Percentiles rank a stretch among this genome's conserved stretches.
phyloP scores from a whole-genome alignment of 2,113 vertebrate genomes.

The Sminthopsis crassicaudata region DNA sequence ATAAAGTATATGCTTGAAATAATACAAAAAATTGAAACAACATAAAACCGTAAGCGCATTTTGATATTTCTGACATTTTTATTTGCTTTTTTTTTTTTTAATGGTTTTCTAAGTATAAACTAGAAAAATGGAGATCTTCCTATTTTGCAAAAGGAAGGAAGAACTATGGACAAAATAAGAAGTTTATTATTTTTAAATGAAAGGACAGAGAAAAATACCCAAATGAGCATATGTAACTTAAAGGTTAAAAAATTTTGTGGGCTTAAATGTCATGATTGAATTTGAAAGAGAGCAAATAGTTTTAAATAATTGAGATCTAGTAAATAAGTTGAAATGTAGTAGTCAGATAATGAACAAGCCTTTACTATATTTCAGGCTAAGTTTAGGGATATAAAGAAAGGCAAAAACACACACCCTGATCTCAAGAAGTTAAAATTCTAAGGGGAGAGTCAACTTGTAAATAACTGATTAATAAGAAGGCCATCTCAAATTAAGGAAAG shows the following conservation, averaged over 20 bases:
- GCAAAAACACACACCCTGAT: not conserved
- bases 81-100: not conserved
- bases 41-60: not conserved
- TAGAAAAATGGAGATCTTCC: not conserved
- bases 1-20: not conserved
- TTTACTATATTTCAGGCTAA: not conserved
- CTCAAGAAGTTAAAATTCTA: not conserved
- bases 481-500: not conserved
- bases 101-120: not conserved
- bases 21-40: not conserved
- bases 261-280: not conserved
- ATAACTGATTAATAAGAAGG: not conserved
- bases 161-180: not conserved
- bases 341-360: not conserved
- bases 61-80: not conserved
- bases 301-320: not conserved
- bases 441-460: not conserved
- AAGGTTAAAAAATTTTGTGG: not conserved
- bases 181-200: not conserved
- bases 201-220: not conserved
- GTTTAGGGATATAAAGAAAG: not conserved
- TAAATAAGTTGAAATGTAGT: not conserved
- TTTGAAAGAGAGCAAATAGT: not conserved
- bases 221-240: not conserved
- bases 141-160: not conserved